Base-by-base conservation (phyloP, 2,113 vertebrate genomes). In the Panthera uncia region DNA sequence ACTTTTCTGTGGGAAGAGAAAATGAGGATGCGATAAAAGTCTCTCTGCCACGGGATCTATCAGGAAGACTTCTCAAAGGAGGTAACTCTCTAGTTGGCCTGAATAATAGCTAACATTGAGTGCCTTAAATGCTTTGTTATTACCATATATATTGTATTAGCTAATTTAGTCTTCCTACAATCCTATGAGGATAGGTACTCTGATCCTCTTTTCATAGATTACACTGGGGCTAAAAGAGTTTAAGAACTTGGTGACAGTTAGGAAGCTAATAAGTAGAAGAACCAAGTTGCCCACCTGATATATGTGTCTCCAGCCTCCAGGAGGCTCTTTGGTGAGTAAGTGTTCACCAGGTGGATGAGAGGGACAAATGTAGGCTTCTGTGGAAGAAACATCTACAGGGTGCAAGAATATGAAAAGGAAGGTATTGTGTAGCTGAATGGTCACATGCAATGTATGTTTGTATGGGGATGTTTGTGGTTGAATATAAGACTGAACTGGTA, bases 171-270 rank as follows among this genome's bases (percentile, higher is more conserved):
- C 18, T 73, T 91, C 19, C 23, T 50, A 41, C 74, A 65, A 2
- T 52, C 29, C 36, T 55, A 0, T 50, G 36, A 73, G 21, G 36
- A 8, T n/a, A 25, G 55, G 19, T 86, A 31, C 57, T n/a, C 0
- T 83, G 76, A 81, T 89, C 66, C 11, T 69, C 13, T 90, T 69
- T 74, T 91, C 69, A 52, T 23, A 88, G 65, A 23, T 85, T 52
- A 63, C 21, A 66, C 19, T 74, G 65, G 57, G 41, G 66, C 69
- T 65, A 41, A 80, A 83, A 95, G 63, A 71, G 27, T 11, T 69
- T 76, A 91, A 95, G 76, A 68, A 69, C 4, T 83, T 41, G 57
- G 55, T 81, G 41, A 93, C 74, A 78, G 87, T 95, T 91, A 50
- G 69, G 18, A 71, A 90, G 13, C 50, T 94, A 68, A 61, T 83